Evolutionary conservation across 2,113 vertebrate genomes (phyloP), one percentile per base, ranked within the genome.

Genomic region (Embiotoca jacksoni): DNA sequence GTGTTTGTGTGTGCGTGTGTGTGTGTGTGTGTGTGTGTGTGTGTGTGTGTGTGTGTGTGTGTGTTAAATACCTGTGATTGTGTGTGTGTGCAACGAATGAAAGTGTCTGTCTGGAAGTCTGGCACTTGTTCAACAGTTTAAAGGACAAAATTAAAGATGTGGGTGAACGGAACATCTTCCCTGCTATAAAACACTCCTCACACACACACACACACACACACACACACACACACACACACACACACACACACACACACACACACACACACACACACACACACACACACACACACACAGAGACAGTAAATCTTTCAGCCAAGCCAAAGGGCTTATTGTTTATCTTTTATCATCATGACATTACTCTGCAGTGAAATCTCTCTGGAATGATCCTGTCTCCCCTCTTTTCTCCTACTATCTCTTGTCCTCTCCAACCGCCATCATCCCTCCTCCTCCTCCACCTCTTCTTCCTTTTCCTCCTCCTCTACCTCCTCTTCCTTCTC

Each of bases 301-400:
- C 54, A 52, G 47, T 82, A 77, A 36, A 78, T 72, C 61, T 69
- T 41, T 58, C 59, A 63, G 74, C 44, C 32, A 56, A 46, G 68
- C 61, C 13, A 58, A 63, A 57, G 63, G 35, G 32, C 63, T 71
- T 37, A 15, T 64, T 69, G 72, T 65, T 60, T 67, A 59, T 80
- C 39, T 80, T 68, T 72, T 80, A 52, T 71, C 50, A 81, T 67
- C 63, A 8, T 53, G 65, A 11, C 71, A 33, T 78, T 54, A 23
- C 56, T 78, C 62, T 66, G 57, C 72, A 50, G 69, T 74, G 52
- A 84, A 82, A 71, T 81, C 77, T 62, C 72, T 66, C 64, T 64
- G 50, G 71, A 79, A 68, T 81, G 16, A 32, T 46, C 41, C 37
- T 58, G 39, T 4, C 31, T 35, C 41, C 35, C 6, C 10, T n/a